Base-by-base conservation (phyloP, 2,888 invertebrate genomes). In the Lissocephala sabroskyi region DNA sequence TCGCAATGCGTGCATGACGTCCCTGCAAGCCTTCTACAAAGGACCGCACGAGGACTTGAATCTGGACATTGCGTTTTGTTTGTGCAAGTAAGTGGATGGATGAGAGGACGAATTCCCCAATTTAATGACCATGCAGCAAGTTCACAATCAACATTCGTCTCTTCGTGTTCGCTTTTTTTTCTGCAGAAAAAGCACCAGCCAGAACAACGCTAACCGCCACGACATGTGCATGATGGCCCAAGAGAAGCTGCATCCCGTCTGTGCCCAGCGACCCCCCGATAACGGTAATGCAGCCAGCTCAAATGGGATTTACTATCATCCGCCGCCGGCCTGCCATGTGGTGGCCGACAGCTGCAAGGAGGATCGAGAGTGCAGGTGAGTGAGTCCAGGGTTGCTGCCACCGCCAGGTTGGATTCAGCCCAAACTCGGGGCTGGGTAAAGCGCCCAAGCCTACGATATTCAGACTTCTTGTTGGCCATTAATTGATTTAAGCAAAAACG, bases 151-250 rank as follows among this genome's bases (percentile, higher is more conserved):
- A n/a, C n/a, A n/a, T 44, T 28, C 39, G 6, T 19, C n/a, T 45
- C 4, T 40, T 35, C n/a, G 28, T 36, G 26, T n/a, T 46, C 32
- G 40, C 11, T 33, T 49, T 41, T 33, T 19, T 9, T 26, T 40
- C 46, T 37, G 19, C 59, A 95, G 95, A 86, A 95, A 94, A 90
- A 92, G 93, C 28, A 92, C 92, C 45, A 45, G 41, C 46, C 78
- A 59, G 53, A 71, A 65, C 54, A 74, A 49, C 43, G 55, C 51
- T 52, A 92, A 92, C 85, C 92, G 91, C 71, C 91, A 93, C 81
- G 94, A 95, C 82, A 91, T 92, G 58, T 96, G 96, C 86, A 90
- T 94, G 87, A 89, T 92, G 74, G 94, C 96, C 56, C 95, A 95
- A 85, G 94, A 95, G 84, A 92, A 93, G 80, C 88, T 96, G 58